A percentile compares a stretch with the other conserved stretches of the same genome.
Evolutionary conservation across 2,888 invertebrate species (phyloP).

Genomic region (Sesia bembeciformis): DNA sequence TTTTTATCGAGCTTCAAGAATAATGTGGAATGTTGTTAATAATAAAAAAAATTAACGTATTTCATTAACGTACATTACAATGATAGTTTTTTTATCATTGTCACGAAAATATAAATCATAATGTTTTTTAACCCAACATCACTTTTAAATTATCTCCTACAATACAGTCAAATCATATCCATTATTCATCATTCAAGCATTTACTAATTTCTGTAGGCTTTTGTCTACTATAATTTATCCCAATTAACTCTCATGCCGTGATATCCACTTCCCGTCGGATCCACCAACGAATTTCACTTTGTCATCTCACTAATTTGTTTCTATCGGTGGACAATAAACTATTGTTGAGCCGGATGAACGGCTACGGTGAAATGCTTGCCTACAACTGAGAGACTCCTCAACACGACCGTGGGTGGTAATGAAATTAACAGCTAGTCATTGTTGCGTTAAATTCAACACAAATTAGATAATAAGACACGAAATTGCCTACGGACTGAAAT

Average conservation of each 20-base stretch:
- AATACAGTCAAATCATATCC: too few species aligned
- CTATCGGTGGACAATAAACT: constrained; percentile 46
- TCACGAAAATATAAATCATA: too few species aligned
- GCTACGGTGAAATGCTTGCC: constrained; percentile 12
- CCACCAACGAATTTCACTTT: constrained; percentile 21
- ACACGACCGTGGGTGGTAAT: constrained; percentile 57
- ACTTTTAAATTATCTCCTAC: too few species aligned
- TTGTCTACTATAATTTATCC: constrained; percentile 8
- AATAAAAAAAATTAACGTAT: too few species aligned
- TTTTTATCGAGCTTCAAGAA: too few species aligned
- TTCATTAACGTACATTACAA: too few species aligned
- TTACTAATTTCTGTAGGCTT: not conserved
- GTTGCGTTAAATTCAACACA: constrained; percentile 59
- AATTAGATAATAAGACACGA: constrained; percentile 44
- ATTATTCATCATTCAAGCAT: too few species aligned
- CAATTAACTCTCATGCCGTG: constrained; percentile 27
- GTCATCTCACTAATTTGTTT: constrained; percentile 59
- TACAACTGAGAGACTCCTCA: constrained; percentile 7
- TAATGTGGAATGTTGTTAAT: too few species aligned
- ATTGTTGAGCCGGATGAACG: constrained; percentile 28
- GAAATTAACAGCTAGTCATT: constrained; percentile 61
- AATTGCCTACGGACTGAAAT: constrained; percentile 13
- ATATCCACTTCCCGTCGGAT: constrained; percentile 20
- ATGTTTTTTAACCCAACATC: too few species aligned
- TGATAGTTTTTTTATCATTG: too few species aligned